phyloP scores from a whole-genome alignment of 2,797 vertebrate genomes.

The Trematomus bernacchii region DNA sequence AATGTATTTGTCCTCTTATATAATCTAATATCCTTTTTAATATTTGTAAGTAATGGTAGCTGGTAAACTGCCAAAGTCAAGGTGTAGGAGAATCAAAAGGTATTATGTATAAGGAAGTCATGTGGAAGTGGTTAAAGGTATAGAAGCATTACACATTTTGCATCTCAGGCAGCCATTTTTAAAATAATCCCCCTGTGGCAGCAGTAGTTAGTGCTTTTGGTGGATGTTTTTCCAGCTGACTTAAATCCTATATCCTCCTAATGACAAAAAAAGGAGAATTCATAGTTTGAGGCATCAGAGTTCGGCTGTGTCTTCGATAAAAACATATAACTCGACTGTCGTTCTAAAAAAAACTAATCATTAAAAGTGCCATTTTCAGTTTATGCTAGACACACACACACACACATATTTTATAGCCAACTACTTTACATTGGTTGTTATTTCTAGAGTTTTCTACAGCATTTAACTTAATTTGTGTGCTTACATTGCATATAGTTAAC shows the following conservation, averaged over 20 bases:
- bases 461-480: no score
- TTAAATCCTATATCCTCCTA: not conserved
- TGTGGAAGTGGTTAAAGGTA: not conserved
- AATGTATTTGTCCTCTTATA: not conserved
- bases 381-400: not conserved
- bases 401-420: no score
- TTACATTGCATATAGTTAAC: no score
- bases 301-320: not conserved
- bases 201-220: not conserved
- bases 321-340: not conserved
- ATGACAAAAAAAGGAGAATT: not conserved
- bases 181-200: not conserved
- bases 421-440: no score
- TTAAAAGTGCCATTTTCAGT: not conserved
- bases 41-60: not conserved
- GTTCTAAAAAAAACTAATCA: not conserved
- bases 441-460: no score
- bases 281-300: not conserved
- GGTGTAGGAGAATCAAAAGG: not conserved
- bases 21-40: no score
- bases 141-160: not conserved
- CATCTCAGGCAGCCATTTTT: not conserved
- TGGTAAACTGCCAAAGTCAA: not conserved
- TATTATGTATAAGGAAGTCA: not conserved
- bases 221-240: not conserved